These are phyloP conservation scores for Phaetusa simplex DNA, from an alignment of 2,113 vertebrate species.

Conservation along the genomic window DNA sequence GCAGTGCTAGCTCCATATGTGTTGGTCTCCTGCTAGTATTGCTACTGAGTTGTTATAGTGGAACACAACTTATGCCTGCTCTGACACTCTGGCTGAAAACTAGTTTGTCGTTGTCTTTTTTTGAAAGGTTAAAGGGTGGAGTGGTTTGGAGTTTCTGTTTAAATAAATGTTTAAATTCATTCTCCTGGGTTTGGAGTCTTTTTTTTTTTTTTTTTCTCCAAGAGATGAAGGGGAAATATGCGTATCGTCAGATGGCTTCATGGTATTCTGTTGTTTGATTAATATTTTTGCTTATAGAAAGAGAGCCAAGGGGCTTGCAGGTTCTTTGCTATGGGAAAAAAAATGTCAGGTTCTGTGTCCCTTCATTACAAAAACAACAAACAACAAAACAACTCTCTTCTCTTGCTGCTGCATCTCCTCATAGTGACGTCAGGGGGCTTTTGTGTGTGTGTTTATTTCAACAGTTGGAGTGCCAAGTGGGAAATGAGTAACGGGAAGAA, in stretches of 20 bases:
- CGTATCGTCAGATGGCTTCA: not conserved
- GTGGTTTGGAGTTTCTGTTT: conserved; percentile 81
- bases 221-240: not conserved
- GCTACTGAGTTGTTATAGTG: conserved; percentile 66
- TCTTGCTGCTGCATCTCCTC: not conserved
- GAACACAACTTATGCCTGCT: conserved; percentile 63
- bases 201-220: not conserved
- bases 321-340: not conserved
- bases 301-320: not conserved
- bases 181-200: not conserved
- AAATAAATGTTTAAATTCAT: conserved; percentile 78
- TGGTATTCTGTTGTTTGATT: not conserved
- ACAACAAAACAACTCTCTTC: not conserved
- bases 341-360: not conserved
- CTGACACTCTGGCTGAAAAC: conserved; percentile 71
- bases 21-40: conserved; percentile 65
- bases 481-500: conserved; percentile 28
- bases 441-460: conserved; percentile 17
- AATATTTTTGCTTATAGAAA: not conserved
- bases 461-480: not conserved
- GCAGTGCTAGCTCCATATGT: conserved; percentile 52
- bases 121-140: conserved; percentile 74
- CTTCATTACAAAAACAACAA: not conserved
- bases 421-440: not conserved
- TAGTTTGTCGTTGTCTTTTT: conserved; percentile 69